Conservation (phyloP, 2,113 vertebrate genomes). For the Jaculus jaculus region DNA sequence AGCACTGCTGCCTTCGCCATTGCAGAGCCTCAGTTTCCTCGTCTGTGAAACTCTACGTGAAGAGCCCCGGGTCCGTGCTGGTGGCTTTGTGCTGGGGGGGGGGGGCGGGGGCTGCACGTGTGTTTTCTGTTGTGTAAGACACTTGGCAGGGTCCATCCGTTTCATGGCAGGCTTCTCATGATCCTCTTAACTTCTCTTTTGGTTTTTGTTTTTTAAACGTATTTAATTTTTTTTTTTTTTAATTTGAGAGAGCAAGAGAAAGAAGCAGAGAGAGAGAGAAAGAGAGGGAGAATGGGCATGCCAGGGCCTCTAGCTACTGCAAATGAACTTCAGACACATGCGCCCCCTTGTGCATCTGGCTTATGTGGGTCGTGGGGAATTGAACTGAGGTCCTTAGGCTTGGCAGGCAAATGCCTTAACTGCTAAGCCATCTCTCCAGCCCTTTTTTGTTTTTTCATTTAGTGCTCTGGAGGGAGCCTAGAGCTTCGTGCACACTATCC, state of each 20-base stretch:
- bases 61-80: accelerated
- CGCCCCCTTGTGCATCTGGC: too few relatives aligned
- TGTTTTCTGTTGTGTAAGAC: not conserved
- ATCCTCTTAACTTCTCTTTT: not conserved
- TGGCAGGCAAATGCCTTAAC: too few relatives aligned
- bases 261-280: too few relatives aligned
- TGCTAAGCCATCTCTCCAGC: too few relatives aligned
- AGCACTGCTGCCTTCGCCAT: accelerated
- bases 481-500: not conserved
- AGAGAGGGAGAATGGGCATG: too few relatives aligned
- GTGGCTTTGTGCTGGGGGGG: accelerated
- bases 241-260: too few relatives aligned
- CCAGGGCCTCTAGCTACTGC: too few relatives aligned
- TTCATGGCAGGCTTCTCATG: not conserved
- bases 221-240: not conserved
- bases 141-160: too few relatives aligned
- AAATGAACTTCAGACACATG: too few relatives aligned
- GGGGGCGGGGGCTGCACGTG: accelerated
- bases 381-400: too few relatives aligned
- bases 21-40: not conserved
- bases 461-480: not conserved
- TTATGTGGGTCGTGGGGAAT: too few relatives aligned
- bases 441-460: not conserved
- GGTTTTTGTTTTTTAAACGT: too few relatives aligned
- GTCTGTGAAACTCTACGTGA: not conserved